phyloP scores from a whole-genome alignment of 2,797 vertebrate genomes.

The Sylvilagus floridanus region DNA sequence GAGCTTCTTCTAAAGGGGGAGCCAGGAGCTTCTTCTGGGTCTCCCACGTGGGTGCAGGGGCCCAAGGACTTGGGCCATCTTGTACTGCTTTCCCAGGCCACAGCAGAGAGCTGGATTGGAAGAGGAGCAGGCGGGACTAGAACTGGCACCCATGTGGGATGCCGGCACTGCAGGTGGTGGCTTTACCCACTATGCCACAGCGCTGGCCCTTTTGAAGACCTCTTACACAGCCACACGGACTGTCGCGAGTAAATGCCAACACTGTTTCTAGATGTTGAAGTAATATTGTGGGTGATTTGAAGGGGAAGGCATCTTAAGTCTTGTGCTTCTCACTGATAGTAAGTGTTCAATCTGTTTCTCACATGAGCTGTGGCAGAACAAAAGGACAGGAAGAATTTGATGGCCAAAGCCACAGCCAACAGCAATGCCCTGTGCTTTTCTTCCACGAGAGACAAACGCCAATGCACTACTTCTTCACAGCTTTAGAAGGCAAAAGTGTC shows the following conservation, averaged over 20 bases:
- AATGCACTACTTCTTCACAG: neutral
- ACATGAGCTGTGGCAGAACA: neutral
- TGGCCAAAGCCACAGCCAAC: neutral
- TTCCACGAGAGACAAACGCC: neutral
- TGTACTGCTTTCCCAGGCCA: too few relatives aligned
- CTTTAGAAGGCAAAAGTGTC: neutral
- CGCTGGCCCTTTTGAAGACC: too few relatives aligned
- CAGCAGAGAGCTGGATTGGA: too few relatives aligned
- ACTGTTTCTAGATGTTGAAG: constrained; percentile 41
- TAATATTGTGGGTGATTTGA: neutral
- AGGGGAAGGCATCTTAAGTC: neutral
- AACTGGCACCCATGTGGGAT: too few relatives aligned
- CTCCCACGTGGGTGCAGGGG: too few relatives aligned
- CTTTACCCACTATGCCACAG: too few relatives aligned
- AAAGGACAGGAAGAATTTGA: neutral
- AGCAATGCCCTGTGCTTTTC: neutral
- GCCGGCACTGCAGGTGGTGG: too few relatives aligned
- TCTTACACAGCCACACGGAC: neutral
- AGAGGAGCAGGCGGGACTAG: too few relatives aligned
- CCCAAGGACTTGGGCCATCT: too few relatives aligned
- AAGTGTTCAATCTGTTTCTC: neutral
- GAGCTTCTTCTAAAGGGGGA: too few relatives aligned
- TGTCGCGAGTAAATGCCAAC: constrained; percentile 37
- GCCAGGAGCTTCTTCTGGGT: too few relatives aligned
- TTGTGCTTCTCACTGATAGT: neutral